phyloP scores from a whole-genome alignment of 2,888 invertebrate species.

The Oscheius sp. region DNA sequence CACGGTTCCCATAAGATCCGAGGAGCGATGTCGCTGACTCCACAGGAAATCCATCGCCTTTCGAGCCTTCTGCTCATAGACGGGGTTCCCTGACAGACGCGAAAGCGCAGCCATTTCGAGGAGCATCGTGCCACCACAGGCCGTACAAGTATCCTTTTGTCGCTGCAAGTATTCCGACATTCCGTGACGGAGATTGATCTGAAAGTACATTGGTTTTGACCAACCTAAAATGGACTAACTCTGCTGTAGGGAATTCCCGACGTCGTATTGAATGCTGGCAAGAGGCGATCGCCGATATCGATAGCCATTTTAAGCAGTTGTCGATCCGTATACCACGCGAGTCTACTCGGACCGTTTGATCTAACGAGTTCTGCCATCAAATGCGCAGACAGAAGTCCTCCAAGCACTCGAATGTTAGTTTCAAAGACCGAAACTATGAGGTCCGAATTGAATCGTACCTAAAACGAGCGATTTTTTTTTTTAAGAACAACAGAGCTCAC shows the following conservation, averaged over 20 bases:
- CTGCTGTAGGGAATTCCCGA: conserved; percentile 97
- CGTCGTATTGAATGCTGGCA: conserved; percentile 97
- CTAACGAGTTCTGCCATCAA: conserved; percentile 87
- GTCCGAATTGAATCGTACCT: conserved; percentile 86
- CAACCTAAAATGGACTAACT: conserved; percentile 76
- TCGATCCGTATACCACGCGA: conserved; percentile 73
- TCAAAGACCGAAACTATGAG: conserved; percentile 97
- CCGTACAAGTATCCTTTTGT: conserved; percentile 81
- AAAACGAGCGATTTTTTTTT: not conserved
- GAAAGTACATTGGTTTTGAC: conserved; percentile 11
- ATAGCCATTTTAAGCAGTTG: conserved; percentile 88
- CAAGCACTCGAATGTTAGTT: conserved; percentile 96
- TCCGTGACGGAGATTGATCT: conserved; percentile 73
- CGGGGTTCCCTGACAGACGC: conserved; percentile 84
- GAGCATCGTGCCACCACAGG: conserved; percentile 97
- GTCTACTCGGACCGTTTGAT: conserved; percentile 78
- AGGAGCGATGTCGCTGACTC: conserved; percentile 87
- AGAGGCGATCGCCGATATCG: conserved; percentile 88
- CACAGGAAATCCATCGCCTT: conserved; percentile 96
- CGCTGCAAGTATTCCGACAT: conserved; percentile 63
- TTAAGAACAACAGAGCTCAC: conserved; percentile 75
- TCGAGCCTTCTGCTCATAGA: conserved; percentile 88
- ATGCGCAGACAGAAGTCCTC: conserved; percentile 84
- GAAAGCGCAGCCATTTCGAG: conserved; percentile 92
- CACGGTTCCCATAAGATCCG: conserved; percentile 96